These are phyloP conservation scores for Burhinus oedicnemus DNA, from an alignment of 2,113 vertebrate species.

Conservation along the genomic window DNA sequence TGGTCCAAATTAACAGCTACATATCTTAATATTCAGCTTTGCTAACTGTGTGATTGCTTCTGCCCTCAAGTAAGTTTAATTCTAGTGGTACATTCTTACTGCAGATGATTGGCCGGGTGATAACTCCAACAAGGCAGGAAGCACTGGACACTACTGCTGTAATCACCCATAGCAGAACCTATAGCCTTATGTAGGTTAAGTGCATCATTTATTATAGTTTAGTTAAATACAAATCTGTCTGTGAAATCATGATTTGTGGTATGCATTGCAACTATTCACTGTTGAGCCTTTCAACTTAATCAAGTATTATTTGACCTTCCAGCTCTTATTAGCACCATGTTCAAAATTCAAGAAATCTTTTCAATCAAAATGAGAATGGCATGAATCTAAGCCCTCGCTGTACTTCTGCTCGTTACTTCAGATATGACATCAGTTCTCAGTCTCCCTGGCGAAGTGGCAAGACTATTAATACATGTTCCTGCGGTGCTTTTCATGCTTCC, in stretches of 20 bases:
- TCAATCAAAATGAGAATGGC: neutral
- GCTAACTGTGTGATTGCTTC: neutral
- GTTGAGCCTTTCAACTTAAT: neutral
- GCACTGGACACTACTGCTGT: neutral
- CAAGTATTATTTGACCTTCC: neutral
- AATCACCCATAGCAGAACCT: neutral
- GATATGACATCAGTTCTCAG: neutral
- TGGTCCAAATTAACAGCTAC: neutral
- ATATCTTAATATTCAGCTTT: neutral
- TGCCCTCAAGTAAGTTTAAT: neutral
- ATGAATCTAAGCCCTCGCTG: neutral
- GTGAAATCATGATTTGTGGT: neutral
- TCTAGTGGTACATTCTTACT: neutral
- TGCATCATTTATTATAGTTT: neutral
- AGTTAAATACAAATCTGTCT: neutral
- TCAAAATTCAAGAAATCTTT: neutral
- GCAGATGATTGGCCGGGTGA: rapidly evolving
- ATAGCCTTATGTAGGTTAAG: neutral
- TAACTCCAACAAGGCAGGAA: neutral
- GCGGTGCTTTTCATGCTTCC: neutral
- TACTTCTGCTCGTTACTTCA: neutral
- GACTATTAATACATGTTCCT: neutral
- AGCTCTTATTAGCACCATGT: neutral
- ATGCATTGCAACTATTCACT: neutral
- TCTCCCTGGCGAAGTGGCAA: neutral